These are phyloP conservation scores for Camptogramma bilineatum DNA, from an alignment of 2,888 invertebrate genomes.

Conservation along the genomic window DNA sequence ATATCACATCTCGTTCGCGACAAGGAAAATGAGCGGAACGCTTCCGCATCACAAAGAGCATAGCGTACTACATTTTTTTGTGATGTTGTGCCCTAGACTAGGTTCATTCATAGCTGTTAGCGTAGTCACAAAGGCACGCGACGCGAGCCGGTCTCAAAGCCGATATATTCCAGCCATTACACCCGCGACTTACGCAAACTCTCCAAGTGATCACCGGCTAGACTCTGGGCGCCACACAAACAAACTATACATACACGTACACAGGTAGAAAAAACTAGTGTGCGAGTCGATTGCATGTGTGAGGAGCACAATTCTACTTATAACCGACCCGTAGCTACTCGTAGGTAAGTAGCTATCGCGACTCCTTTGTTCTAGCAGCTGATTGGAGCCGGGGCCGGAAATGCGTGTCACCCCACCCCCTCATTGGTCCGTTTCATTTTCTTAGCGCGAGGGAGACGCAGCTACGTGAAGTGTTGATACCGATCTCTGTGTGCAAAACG, in stretches of 20 bases:
- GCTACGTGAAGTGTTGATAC: slow-evolving; percentile 79
- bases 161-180: slow-evolving; percentile 72
- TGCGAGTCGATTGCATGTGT: slow-evolving; percentile 64
- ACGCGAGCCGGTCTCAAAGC: slow-evolving; percentile 61
- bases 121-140: slow-evolving; percentile 60
- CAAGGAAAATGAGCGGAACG: slow-evolving; percentile 36
- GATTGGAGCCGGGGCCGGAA: slow-evolving; percentile 86
- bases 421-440: slow-evolving; percentile 86
- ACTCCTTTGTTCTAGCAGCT: slow-evolving; percentile 86
- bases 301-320: slow-evolving; percentile 70
- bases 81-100: slow-evolving; percentile 49
- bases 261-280: slow-evolving; percentile 73
- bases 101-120: slow-evolving; percentile 58
- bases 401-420: slow-evolving; percentile 86
- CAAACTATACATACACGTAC: slow-evolving; percentile 70
- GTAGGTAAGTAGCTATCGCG: slow-evolving; percentile 83
- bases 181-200: slow-evolving; percentile 70
- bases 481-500: slow-evolving; percentile 75
- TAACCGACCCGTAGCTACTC: slow-evolving; percentile 79
- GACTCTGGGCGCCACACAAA: slow-evolving; percentile 69
- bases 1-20: slow-evolving; percentile 23
- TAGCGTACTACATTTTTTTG: slow-evolving; percentile 46
- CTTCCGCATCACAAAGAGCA: slow-evolving; percentile 38
- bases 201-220: slow-evolving; percentile 73
- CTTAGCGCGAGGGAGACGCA: slow-evolving; percentile 84